These are phyloP conservation scores for Ophthalmolycus amberensis DNA, from an alignment of 2,113 vertebrate species.

Conservation along the genomic window DNA sequence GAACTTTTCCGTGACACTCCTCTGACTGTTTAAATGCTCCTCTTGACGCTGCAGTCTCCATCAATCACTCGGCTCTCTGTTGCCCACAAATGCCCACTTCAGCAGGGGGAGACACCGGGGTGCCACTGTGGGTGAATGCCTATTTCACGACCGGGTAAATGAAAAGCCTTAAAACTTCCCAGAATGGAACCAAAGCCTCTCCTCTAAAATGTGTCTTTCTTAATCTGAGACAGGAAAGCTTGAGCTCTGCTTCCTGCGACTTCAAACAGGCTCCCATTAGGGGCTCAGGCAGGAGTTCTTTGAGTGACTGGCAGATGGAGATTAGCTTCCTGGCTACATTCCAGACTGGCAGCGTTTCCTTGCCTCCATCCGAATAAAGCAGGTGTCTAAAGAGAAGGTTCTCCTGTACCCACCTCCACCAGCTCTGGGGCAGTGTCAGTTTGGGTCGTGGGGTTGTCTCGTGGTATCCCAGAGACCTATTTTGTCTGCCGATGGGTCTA, in stretches of 20 bases:
- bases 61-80: not conserved
- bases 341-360: conserved; percentile 27
- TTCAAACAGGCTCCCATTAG: conserved; percentile 50
- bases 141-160: conserved; percentile 20
- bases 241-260: conserved; percentile 29
- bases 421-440: conserved; percentile 40
- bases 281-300: conserved; percentile 44
- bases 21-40: not conserved
- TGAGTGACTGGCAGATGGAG: conserved; percentile 30
- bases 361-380: conserved; percentile 7
- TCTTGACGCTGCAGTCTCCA: not conserved
- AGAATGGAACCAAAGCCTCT: conserved; percentile 32
- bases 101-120: not conserved
- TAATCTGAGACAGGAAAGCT: conserved; percentile 21
- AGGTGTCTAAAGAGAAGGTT: conserved; percentile 41
- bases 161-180: conserved; percentile 18
- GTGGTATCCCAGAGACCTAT: conserved; percentile 59
- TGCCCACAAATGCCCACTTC: not conserved
- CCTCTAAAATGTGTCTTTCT: conserved; percentile 33
- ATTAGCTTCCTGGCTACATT: conserved; percentile 54
- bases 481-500: conserved; percentile 65
- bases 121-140: conserved; percentile 10
- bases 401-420: not conserved
- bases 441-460: conserved; percentile 69
- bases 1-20: not conserved